Percentiles rank a stretch among this genome's conserved stretches.
Evolutionary conservation across 2,797 vertebrate genomes (phyloP).

Genomic region (Micropoecilia bifurca): DNA sequence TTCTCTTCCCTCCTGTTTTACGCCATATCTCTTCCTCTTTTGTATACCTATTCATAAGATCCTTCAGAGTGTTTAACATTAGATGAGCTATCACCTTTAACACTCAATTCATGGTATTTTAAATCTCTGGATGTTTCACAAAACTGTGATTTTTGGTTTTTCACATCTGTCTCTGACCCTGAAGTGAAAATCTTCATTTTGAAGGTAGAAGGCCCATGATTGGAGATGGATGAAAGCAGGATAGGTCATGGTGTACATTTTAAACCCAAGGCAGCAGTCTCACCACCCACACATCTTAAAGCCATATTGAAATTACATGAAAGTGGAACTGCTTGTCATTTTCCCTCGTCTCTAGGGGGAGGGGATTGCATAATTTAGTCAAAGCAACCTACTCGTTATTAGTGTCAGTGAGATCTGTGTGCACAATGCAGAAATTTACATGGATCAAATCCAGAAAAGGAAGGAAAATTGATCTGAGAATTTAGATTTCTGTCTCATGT

Average conservation of each 20-base stretch:
- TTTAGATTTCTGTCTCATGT: constrained; percentile 17
- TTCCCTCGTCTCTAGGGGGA: constrained; percentile 54
- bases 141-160: constrained; percentile 22
- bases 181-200: constrained; percentile 37
- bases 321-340: constrained; percentile 74
- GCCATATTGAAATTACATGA: constrained; percentile 78
- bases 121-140: constrained; percentile 15
- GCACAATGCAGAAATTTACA: constrained; percentile 26
- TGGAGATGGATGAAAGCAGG: constrained; percentile 77
- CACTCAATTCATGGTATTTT: constrained; percentile 20
- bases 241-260: constrained; percentile 74
- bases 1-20: constrained; percentile 36
- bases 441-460: constrained; percentile 31
- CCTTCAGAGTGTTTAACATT: constrained; percentile 25
- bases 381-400: constrained; percentile 64
- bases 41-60: constrained; percentile 33
- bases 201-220: constrained; percentile 52
- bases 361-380: constrained; percentile 68
- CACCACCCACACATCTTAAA: constrained; percentile 79
- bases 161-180: constrained; percentile 26
- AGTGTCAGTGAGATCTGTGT: constrained; percentile 35
- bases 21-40: constrained; percentile 34
- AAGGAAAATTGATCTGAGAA: constrained; percentile 5
- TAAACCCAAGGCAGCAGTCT: constrained; percentile 75
- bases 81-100: constrained; percentile 15